These are phyloP conservation scores for Mergus octosetaceus DNA, from an alignment of 2,797 vertebrate species.

Conservation along the genomic window DNA sequence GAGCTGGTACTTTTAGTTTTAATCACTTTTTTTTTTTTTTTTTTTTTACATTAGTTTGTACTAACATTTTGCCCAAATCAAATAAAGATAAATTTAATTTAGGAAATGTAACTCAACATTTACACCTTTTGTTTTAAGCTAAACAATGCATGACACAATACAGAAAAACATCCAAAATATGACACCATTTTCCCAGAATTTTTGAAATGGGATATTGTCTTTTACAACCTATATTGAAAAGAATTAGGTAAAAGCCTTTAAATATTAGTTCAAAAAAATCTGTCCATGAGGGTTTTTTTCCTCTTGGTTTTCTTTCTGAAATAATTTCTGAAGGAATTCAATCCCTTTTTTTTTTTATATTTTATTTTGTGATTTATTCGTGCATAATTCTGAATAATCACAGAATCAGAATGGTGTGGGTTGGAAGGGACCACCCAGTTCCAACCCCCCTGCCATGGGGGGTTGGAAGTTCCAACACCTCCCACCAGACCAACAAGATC, in stretches of 20 bases:
- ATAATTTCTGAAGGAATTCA: not conserved
- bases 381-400: too few relatives aligned
- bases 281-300: fast-evolving
- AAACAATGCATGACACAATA: not conserved
- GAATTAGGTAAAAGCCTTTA: not conserved
- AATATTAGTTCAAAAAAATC: not conserved
- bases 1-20: not conserved
- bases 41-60: not conserved
- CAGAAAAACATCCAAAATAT: not conserved
- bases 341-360: not conserved
- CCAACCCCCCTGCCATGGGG: too few relatives aligned
- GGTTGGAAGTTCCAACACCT: too few relatives aligned
- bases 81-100: not conserved
- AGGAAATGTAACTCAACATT: not conserved
- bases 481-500: too few relatives aligned
- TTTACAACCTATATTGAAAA: not conserved
- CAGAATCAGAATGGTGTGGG: too few relatives aligned
- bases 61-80: not conserved
- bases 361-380: not conserved
- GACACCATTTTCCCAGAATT: not conserved
- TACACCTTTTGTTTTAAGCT: not conserved
- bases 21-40: not conserved
- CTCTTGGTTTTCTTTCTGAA: not conserved
- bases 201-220: not conserved
- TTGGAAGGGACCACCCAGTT: too few relatives aligned